Evolutionary conservation across 1,140 invertebrate species (phyloP), one percentile per base, ranked within the genome.

Genomic region (Coenobita brevimanus): DNA sequence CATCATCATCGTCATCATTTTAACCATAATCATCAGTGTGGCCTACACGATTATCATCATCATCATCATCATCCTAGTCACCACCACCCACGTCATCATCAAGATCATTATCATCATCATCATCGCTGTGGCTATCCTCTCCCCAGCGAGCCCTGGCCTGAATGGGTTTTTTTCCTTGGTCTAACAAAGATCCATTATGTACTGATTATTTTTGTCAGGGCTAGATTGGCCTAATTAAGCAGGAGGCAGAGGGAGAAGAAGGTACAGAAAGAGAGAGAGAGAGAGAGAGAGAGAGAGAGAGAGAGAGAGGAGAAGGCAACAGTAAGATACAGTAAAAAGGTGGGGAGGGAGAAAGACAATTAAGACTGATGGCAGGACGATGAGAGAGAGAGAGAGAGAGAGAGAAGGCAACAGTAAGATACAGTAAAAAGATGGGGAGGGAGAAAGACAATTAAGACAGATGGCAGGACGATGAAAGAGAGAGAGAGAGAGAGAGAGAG

Each of bases 231-330:
- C n/a, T n/a, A n/a, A n/a, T n/a, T n/a, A n/a, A n/a, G n/a, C n/a
- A n/a, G n/a, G 4, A 33, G 69, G 36, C 17, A 73, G 33, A 36
- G 69, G 6, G 69, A 24, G 69, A 6, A 36, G 21, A 33, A 3
- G 4, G 17, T n/a, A 24, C 41, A 79, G 75, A 46, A 43, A 46
- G 41, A 78, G 41, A 78, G 41, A 78, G 41, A 46, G 75, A 78
- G 75, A 78, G 41, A 78, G 75, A 46, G 75, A 78, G 75, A 46
- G 75, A 46, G 75, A 78, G 41, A 54, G 75, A 54, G 46, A 79
- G 41, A 54, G 46, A 54, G 46, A 41, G 36, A 41, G 43, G 27
- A 24, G 36, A 54, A 27, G 46, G 36, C 21, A 38, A 0, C 10
- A 38, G 73, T 33, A 21, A 76, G 6, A 17, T 24, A 43, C 15